Conservation (phyloP, 2,888 invertebrate species). For the Chalcis sispes region DNA sequence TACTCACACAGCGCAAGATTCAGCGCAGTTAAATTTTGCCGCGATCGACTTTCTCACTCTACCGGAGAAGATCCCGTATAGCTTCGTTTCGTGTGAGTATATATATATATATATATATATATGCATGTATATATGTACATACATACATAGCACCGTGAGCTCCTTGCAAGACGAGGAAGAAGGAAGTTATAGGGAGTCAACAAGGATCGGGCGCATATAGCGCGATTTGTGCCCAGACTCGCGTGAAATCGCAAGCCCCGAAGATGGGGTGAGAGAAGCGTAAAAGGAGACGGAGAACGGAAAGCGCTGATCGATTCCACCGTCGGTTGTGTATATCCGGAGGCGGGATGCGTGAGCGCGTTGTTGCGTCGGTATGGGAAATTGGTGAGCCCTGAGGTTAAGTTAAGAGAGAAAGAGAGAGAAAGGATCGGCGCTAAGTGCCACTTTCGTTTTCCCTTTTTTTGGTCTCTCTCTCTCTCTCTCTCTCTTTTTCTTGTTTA, state of each 20-base stretch:
- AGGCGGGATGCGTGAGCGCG: too few relatives aligned
- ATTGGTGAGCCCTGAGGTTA: too few relatives aligned
- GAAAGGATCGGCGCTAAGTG: neutral
- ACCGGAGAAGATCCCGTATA: neutral
- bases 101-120: neutral
- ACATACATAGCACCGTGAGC: neutral
- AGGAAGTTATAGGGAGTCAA: neutral
- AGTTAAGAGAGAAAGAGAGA: neutral
- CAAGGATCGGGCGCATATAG: neutral
- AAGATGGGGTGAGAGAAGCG: neutral
- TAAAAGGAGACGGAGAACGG: neutral
- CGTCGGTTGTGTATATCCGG: neutral
- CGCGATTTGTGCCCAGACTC: slow-evolving; percentile 36
- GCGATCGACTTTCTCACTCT: neutral
- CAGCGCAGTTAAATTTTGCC: neutral
- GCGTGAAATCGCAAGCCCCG: slow-evolving; percentile 39
- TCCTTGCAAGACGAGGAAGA: too few relatives aligned
- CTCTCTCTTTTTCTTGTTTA: neutral
- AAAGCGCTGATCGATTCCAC: neutral
- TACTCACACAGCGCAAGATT: neutral
- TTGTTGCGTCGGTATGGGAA: too few relatives aligned
- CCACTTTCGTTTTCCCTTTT: neutral
- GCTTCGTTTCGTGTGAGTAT: neutral
- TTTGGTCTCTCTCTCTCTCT: neutral
- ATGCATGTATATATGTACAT: neutral